Base-by-base conservation (phyloP, 64 coral and sea anemone species). In the Pachyseris speciosa region DNA sequence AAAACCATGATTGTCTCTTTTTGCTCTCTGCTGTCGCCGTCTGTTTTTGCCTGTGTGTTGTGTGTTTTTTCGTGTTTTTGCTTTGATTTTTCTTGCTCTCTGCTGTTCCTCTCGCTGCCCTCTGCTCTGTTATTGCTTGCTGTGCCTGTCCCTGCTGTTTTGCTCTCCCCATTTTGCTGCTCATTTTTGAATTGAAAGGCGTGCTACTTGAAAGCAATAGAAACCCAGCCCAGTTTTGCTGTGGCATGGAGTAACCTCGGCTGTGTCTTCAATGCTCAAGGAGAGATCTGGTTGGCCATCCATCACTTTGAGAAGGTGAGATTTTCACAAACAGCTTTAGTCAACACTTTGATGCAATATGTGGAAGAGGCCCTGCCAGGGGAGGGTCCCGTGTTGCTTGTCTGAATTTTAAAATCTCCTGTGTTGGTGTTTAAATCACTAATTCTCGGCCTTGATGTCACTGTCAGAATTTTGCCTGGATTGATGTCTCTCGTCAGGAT, bases 231-330 rank as follows among this genome's bases (percentile, higher is more conserved):
- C 66, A 99, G 94, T 69, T 99, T 99, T 99, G 97, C 97, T 60
- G 97, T 99, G 37, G 97, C 97, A 9, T 99, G 97, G 97, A 99
- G 97, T 80, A 99, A 99, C 73, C 81, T 99, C 20, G 97, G 97
- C 77, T 99, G 97, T 90, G 97, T 99, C 63, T 99, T 99, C 90
- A 99, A 99, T 88, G 97, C 97, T 67, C 97, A 99, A 95, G 97
- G 97, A 90, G 97, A 99, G 66, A 99, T 99, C 60, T 99, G 97
- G 97, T 34, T 99, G 71, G 97, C 97, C 13, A 99, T 99, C 41
- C 97, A 99, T 48, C 97, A 99, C 75, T 99, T 99, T 93, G 97
- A 99, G 92, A 99, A 99, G 97, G 97, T 99, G 93, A 67, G 2
- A 10, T 47, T 50, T 33, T 9, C 22, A 43, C 7, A 76, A 42